A percentile compares a stretch with the other conserved stretches of the same genome.
phyloP scores from a whole-genome alignment of 2,113 vertebrate genomes.

The Chauna torquata region DNA sequence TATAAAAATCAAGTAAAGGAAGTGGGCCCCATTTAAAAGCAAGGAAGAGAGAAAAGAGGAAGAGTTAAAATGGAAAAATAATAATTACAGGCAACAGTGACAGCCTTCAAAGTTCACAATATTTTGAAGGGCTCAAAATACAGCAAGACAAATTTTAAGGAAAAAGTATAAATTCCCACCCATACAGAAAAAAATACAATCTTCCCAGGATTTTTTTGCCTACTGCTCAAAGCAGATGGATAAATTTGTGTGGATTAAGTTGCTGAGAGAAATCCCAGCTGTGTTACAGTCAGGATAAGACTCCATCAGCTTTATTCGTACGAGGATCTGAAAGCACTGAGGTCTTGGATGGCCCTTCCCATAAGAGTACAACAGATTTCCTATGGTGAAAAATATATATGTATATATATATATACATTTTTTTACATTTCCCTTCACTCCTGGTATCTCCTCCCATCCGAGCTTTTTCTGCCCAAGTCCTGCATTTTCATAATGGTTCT shows the following conservation, averaged over 20 bases:
- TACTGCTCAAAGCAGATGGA: not conserved
- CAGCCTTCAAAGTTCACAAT: not conserved
- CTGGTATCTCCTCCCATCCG: not conserved
- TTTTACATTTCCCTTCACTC: not conserved
- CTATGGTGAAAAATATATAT: not conserved
- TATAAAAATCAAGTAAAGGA: not conserved
- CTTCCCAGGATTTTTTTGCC: not conserved
- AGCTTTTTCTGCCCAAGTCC: not conserved
- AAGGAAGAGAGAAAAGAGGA: not conserved
- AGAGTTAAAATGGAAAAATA: not conserved
- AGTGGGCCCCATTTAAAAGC: not conserved
- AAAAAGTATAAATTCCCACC: not conserved
- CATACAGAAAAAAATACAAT: not conserved
- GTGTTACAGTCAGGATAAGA: not conserved
- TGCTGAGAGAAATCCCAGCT: not conserved
- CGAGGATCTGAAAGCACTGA: not conserved
- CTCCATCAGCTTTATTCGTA: not conserved
- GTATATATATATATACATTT: not conserved
- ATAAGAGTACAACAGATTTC: not conserved
- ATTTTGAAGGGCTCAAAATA: not conserved
- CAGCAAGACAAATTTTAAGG: not conserved
- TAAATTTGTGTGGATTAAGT: not conserved
- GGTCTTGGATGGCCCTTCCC: not conserved
- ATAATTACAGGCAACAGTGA: not conserved
- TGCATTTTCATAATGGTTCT: not conserved